These are phyloP conservation scores for Thermophis baileyi DNA, from an alignment of 2,113 vertebrate genomes.

Conservation along the genomic window DNA sequence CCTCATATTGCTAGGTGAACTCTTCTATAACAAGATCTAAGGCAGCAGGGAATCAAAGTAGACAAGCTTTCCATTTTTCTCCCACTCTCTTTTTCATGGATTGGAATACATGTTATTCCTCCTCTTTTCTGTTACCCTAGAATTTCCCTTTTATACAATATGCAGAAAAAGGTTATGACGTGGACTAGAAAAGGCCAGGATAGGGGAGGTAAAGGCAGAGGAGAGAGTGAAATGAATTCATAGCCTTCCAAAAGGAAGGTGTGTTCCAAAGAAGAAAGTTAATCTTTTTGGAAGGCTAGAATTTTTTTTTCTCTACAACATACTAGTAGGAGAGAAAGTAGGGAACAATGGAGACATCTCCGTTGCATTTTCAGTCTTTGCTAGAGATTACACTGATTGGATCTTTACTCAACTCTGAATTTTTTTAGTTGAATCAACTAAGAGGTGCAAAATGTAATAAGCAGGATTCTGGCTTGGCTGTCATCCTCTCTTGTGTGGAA, in stretches of 20 bases:
- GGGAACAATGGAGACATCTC: background rate
- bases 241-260: background rate
- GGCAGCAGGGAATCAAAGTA: background rate
- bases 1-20: background rate
- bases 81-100: background rate
- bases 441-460: background rate
- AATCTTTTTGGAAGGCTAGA: constrained; percentile 9
- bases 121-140: background rate
- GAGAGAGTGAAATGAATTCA: background rate
- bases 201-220: background rate
- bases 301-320: background rate
- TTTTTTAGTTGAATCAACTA: background rate
- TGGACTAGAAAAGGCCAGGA: background rate
- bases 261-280: background rate
- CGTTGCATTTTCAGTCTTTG: background rate
- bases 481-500: background rate
- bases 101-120: background rate
- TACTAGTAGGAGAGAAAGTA: background rate
- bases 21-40: background rate
- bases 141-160: background rate
- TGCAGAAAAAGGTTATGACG: background rate
- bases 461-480: background rate
- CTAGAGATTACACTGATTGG: background rate
- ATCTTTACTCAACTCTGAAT: background rate
- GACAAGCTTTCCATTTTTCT: background rate